phyloP scores from a whole-genome alignment of 2,888 invertebrate species.

The Drosophila mettleri region DNA sequence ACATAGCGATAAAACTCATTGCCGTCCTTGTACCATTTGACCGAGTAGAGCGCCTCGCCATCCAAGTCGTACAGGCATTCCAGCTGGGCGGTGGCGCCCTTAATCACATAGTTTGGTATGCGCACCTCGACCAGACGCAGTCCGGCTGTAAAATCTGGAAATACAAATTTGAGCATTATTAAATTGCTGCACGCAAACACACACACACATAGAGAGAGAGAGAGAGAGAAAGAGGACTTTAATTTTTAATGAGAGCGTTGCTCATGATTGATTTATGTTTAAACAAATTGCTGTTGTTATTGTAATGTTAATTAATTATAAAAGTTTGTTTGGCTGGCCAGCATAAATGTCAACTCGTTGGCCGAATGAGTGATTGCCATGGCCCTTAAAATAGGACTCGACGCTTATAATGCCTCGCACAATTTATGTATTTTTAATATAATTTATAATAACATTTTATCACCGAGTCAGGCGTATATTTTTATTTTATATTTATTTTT shows the following conservation, averaged over 20 bases:
- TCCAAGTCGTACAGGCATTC: constrained; percentile 94
- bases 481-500: constrained; percentile 34
- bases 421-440: constrained; percentile 68
- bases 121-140: constrained; percentile 91
- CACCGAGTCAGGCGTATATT: constrained; percentile 46
- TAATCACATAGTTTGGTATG: constrained; percentile 92
- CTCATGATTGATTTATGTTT: constrained; percentile 73
- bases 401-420: constrained; percentile 32
- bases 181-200: constrained; percentile 35
- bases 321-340: constrained; percentile 63
- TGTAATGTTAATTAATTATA: constrained; percentile 76
- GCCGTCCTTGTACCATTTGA: constrained; percentile 97
- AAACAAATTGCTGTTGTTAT: constrained; percentile 57
- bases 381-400: constrained; percentile 9
- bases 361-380: constrained; percentile 60
- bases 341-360: constrained; percentile 66
- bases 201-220: not conserved
- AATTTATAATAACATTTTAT: constrained; percentile 69
- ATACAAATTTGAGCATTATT: constrained; percentile 20
- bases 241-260: constrained; percentile 56
- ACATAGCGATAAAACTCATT: constrained; percentile 95
- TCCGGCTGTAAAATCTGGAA: constrained; percentile 86
- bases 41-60: constrained; percentile 93
- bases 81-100: constrained; percentile 90
- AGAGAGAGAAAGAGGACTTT: no score